Evolutionary conservation across 2,888 invertebrate genomes (phyloP), one percentile per base, ranked within the genome.

Genomic region (Unio delphinus): DNA sequence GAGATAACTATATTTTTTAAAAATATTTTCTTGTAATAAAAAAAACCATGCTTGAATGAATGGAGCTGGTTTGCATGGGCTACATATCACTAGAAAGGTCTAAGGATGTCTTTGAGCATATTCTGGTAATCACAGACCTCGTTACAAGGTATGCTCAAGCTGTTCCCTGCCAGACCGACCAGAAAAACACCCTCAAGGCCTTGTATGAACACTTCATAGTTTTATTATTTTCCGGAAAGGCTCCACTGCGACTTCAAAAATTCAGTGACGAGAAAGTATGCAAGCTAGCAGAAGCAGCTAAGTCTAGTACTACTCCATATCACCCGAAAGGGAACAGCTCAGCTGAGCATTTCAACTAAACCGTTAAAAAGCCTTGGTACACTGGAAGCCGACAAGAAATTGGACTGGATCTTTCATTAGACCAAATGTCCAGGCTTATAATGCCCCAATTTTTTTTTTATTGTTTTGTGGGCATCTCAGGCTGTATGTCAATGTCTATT

Each of bases 21-120:
- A 23, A 23, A 34, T 34, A 34, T 34, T 1, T 34, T 34, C 7
- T 34, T 4, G 6, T 34, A 1, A 7, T 34, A 34, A 34, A 6
- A 34, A 4, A 23, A 23, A 23, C 23, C 34, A 34, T 34, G 7
- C 34, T 34, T 34, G 34, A 34, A 34, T 34, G 7, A 34, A 34
- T 34, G 64, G 69, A 76, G 54, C 59, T 76, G 3, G 73, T 78
- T 6, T 66, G 68, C 54, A 72, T 74, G 30, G 78, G 72, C 57
- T 78, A 66, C 57, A 34, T 72, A 23, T 54, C 63, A 59, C 26
- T 76, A 4, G 76, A 78, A 30, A 56, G 55, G 30, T 65, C 66
- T 17, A 70, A 61, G 18, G 70, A 65, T 26, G 34, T 6, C 34
- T 34, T 34, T 34, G 34, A 34, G 4, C 34, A 34, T 34, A 34